A percentile compares a stretch with the other conserved stretches of the same genome.
phyloP scores from a whole-genome alignment of 2,888 invertebrate genomes.

The Nysson spinosus region DNA sequence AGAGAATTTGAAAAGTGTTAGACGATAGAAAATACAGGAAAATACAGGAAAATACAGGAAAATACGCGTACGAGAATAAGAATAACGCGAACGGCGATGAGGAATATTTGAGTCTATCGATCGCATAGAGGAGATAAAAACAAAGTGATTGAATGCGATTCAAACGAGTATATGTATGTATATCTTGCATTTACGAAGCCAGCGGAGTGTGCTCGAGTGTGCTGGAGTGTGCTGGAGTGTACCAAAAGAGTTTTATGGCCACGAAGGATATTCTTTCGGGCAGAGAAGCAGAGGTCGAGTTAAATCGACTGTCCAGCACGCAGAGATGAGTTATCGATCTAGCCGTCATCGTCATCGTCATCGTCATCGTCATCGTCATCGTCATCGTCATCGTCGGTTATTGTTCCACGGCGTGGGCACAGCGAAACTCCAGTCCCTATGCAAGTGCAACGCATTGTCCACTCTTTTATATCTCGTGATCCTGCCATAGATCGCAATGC shows the following conservation, averaged over 20 bases:
- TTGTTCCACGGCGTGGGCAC: conserved; percentile 50
- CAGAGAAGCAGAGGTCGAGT: conserved; percentile 37
- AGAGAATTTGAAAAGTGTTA: no score
- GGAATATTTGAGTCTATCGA: no score
- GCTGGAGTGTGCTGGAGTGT: no score
- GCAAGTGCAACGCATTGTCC: conserved; percentile 3
- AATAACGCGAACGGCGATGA: no score
- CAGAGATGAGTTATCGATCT: conserved; percentile 58
- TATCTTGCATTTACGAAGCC: background rate
- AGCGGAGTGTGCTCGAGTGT: background rate
- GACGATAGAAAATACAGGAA: no score
- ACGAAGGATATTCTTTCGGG: conserved; percentile 22
- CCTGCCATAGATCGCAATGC: conserved; percentile 12
- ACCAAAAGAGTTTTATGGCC: conserved; percentile 16
- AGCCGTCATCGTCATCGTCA: conserved; percentile 52
- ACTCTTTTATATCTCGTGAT: conserved; percentile 6
- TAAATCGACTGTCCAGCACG: conserved; percentile 51
- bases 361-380: conserved; percentile 53
- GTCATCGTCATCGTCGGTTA: conserved; percentile 58
- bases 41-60: no score
- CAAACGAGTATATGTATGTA: background rate
- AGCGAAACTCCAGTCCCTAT: conserved; percentile 31
- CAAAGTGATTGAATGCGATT: background rate
- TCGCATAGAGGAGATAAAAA: no score
- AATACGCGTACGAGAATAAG: no score